phyloP scores from a whole-genome alignment of 2,113 vertebrate species.

The Sula dactylatra region DNA sequence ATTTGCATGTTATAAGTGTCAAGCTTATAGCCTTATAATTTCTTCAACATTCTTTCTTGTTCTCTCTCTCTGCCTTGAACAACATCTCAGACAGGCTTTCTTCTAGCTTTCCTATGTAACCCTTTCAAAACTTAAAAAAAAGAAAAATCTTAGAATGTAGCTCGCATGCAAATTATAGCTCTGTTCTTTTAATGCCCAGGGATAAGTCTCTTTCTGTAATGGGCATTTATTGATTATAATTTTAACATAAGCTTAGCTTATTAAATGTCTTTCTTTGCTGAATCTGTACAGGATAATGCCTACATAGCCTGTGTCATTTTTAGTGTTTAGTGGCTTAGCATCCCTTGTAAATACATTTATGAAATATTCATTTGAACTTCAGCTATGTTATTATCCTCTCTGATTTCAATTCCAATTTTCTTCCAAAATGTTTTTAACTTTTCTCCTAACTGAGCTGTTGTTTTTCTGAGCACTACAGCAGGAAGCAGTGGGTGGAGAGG shows the following conservation, averaged over 20 bases:
- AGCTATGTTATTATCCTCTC: conserved; percentile 52
- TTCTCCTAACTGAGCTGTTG: background rate
- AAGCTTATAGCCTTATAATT: conserved; percentile 47
- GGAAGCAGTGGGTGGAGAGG: background rate
- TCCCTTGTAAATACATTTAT: conserved; percentile 66
- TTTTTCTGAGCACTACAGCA: background rate
- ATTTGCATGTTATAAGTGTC: conserved; percentile 54
- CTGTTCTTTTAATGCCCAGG: background rate
- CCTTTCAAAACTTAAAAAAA: background rate
- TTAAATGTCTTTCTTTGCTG: conserved; percentile 47
- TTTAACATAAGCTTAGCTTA: conserved; percentile 52
- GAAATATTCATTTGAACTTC: conserved; percentile 67
- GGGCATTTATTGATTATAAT: conserved; percentile 60
- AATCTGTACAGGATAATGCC: conserved; percentile 28
- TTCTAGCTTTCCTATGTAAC: background rate
- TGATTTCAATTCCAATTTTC: conserved; percentile 59
- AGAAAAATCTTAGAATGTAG: background rate
- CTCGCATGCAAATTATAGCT: conserved; percentile 26
- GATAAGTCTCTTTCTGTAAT: conserved; percentile 12
- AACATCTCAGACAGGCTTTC: background rate
- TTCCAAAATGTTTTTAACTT: conserved; percentile 34
- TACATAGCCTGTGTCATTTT: conserved; percentile 19
- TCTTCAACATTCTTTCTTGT: background rate
- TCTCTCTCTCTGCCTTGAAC: conserved; percentile 1
- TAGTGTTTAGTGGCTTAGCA: conserved; percentile 44